Percentiles rank a stretch among this genome's conserved stretches.
These are phyloP conservation scores for Parasteatoda lunata DNA, from an alignment of 2,888 invertebrate genomes.

Conservation along the genomic window DNA sequence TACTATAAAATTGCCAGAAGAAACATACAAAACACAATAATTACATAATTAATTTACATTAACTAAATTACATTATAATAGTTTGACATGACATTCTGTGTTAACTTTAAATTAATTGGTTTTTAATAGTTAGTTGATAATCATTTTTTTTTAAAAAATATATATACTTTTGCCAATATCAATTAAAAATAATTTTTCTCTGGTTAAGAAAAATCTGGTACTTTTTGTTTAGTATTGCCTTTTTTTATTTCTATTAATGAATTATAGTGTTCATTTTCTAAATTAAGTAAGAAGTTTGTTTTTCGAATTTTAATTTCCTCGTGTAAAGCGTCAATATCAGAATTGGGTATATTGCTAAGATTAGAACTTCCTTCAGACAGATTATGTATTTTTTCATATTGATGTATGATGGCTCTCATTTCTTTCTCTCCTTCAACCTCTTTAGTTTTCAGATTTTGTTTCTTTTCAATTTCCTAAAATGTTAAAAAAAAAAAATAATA, in stretches of 20 bases:
- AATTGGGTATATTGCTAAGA: conserved; percentile 2
- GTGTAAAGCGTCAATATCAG: conserved; percentile 11
- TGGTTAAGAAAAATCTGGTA: conserved; percentile 16
- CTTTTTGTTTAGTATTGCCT: conserved; percentile 38
- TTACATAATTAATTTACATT: too few species aligned
- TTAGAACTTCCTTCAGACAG: background rate
- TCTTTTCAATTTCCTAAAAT: conserved; percentile 30
- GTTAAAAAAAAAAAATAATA: background rate
- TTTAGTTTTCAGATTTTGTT: conserved; percentile 4
- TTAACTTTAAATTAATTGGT: too few species aligned
- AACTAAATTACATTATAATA: too few species aligned
- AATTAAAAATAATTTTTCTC: background rate
- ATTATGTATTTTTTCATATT: conserved; percentile 8
- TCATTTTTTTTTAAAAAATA: too few species aligned
- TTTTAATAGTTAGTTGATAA: too few species aligned
- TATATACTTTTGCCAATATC: background rate
- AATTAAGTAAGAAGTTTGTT: conserved; percentile 23
- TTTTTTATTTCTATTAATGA: conserved; percentile 41
- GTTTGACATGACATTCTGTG: too few species aligned
- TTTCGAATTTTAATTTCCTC: conserved; percentile 20
- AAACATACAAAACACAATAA: too few species aligned
- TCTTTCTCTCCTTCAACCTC: conserved; percentile 35
- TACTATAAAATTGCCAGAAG: too few species aligned
- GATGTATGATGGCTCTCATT: conserved; percentile 1
- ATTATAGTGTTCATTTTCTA: conserved; percentile 32